Conservation (phyloP, 2,888 invertebrate genomes). For the Eupsilia transversa region DNA sequence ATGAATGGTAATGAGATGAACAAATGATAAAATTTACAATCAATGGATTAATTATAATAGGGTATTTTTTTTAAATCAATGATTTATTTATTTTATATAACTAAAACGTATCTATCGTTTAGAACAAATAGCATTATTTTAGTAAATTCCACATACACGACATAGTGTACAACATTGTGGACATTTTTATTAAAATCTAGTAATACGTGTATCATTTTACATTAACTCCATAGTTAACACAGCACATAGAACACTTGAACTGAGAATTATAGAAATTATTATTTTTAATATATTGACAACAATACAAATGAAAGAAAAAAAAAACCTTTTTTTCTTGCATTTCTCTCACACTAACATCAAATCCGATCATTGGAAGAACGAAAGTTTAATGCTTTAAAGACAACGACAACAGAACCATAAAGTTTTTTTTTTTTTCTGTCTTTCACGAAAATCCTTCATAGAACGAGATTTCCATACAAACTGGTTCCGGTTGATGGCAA, state of each 20-base stretch:
- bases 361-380: too few species aligned
- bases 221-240: conserved; percentile 44
- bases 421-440: background rate
- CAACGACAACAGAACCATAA: background rate
- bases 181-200: conserved; percentile 37
- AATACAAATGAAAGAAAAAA: too few species aligned
- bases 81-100: background rate
- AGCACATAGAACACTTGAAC: conserved; percentile 46
- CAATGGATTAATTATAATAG: conserved; percentile 17
- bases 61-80: background rate
- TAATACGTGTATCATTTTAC: conserved; percentile 33
- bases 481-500: too few species aligned
- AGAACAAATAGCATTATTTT: conserved; percentile 7
- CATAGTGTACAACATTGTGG: conserved; percentile 8
- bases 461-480: background rate
- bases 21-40: conserved; percentile 22
- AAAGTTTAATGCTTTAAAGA: background rate
- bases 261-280: background rate
- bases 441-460: background rate
- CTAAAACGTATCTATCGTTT: background rate
- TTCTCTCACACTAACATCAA: background rate
- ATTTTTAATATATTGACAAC: background rate
- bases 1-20: conserved; percentile 36
- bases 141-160: conserved; percentile 1
- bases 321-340: background rate